Conservation (phyloP, 2,797 vertebrate species). For the Melanotaenia nigrans region DNA sequence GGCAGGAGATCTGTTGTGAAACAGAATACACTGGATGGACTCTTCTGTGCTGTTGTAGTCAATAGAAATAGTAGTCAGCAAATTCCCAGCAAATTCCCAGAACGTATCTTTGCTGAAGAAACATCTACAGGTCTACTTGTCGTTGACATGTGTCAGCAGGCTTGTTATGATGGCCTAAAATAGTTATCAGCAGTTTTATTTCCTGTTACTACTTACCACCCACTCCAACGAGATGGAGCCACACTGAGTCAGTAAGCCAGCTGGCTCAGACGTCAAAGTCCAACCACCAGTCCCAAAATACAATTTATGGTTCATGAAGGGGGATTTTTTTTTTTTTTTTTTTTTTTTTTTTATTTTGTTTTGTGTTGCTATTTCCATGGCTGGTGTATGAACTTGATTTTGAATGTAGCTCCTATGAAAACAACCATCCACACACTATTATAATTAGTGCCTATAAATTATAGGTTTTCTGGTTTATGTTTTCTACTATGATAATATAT, state of each 20-base stretch:
- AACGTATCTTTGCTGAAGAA: conserved; percentile 51
- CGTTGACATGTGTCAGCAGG: conserved; percentile 58
- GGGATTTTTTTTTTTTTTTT: conserved; percentile 43
- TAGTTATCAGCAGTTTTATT: conserved; percentile 63
- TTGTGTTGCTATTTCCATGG: conserved; percentile 9
- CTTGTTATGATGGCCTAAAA: conserved; percentile 36
- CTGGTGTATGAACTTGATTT: conserved; percentile 54
- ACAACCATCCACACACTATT: conserved; percentile 61
- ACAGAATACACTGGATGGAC: conserved; percentile 4
- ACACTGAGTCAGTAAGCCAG: conserved; percentile 57
- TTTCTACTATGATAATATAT: conserved; percentile 63
- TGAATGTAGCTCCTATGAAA: conserved; percentile 71
- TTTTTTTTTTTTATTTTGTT: conserved; percentile 1
- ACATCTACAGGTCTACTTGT: conserved; percentile 19
- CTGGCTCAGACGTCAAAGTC: conserved; percentile 73
- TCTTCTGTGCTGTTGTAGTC: neutral
- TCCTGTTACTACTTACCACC: conserved; percentile 48
- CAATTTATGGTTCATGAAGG: conserved; percentile 75
- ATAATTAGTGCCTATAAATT: conserved; percentile 67
- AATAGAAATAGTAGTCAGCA: conserved; percentile 4
- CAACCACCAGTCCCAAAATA: conserved; percentile 73
- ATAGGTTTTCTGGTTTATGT: conserved; percentile 62
- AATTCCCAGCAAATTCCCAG: conserved; percentile 53
- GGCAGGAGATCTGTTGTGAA: conserved; percentile 11
- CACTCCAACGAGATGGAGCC: conserved; percentile 58